Conservation (phyloP, 2,113 vertebrate species). For the Epinephelus cyanopodus region DNA sequence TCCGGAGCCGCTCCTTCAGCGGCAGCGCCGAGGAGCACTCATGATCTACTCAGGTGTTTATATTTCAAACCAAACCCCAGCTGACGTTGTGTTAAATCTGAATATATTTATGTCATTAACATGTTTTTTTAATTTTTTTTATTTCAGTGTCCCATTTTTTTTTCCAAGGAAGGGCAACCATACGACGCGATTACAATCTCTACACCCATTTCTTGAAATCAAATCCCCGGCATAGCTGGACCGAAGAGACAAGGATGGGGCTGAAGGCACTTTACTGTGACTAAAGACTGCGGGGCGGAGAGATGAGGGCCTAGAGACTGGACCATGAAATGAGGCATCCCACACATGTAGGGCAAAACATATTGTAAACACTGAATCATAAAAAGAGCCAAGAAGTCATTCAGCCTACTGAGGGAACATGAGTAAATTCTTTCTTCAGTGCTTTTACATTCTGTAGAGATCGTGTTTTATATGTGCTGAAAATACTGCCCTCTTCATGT, state of each 20-base stretch:
- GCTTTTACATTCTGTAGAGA: slow-evolving; percentile 55
- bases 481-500: slow-evolving; percentile 33
- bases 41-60: slow-evolving; percentile 82
- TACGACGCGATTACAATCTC: slow-evolving; percentile 79
- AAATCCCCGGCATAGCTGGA: slow-evolving; percentile 74
- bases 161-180: slow-evolving; percentile 54
- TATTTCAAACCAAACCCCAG: not conserved
- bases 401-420: slow-evolving; percentile 14
- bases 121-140: slow-evolving; percentile 15
- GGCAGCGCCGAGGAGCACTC: slow-evolving; percentile 95
- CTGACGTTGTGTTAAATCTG: rapidly evolving
- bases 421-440: slow-evolving; percentile 34
- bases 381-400: slow-evolving; percentile 29
- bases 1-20: slow-evolving; percentile 96
- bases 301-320: slow-evolving; percentile 37
- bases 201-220: slow-evolving; percentile 80
- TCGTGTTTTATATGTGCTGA: slow-evolving; percentile 63
- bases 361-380: slow-evolving; percentile 22
- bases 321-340: slow-evolving; percentile 47
- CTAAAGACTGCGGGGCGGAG: slow-evolving; percentile 41
- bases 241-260: slow-evolving; percentile 64
- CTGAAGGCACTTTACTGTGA: slow-evolving; percentile 79
- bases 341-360: slow-evolving; percentile 55
- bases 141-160: slow-evolving; percentile 47
- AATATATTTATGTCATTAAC: not conserved